A percentile compares a stretch with the other conserved stretches of the same genome.
Conservation (phyloP, 92 coral and sea anemone species). For the Parazoanthus atlanticus region DNA sequence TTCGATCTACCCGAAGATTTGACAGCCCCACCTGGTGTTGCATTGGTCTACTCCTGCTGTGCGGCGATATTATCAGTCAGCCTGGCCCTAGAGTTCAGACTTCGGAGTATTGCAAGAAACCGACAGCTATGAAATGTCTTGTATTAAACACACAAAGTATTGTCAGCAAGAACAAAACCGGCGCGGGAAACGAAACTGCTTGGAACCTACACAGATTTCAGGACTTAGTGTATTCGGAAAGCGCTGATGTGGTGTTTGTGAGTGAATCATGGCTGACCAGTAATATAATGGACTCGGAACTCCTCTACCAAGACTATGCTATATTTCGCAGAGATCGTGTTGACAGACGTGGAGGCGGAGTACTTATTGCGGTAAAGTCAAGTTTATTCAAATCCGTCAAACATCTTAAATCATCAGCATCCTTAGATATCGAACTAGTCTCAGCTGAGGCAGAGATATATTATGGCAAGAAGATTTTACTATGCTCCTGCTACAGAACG, state of each 20-base stretch:
- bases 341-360: constrained; percentile 29
- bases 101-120: background rate
- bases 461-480: constrained; percentile 43
- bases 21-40: background rate
- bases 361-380: constrained; percentile 24
- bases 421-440: constrained; percentile 3
- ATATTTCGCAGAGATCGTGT: constrained; percentile 39
- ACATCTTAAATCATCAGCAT: constrained; percentile 2
- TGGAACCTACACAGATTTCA: constrained; percentile 38
- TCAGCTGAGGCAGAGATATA: constrained; percentile 13
- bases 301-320: constrained; percentile 31
- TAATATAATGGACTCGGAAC: constrained; percentile 20
- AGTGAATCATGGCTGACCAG: constrained; percentile 32
- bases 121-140: background rate
- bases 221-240: constrained; percentile 28
- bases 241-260: constrained; percentile 25
- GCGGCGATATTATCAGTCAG: constrained; percentile 51
- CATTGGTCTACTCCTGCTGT: constrained; percentile 9
- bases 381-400: background rate
- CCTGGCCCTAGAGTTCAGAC: constrained; percentile 47
- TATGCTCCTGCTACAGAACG: constrained; percentile 52
- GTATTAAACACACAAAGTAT: background rate
- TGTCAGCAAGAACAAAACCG: background rate
- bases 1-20: background rate
- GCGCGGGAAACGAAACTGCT: background rate